These are phyloP conservation scores for Apotomis betuletana DNA, from an alignment of 2,888 invertebrate species.

Conservation along the genomic window DNA sequence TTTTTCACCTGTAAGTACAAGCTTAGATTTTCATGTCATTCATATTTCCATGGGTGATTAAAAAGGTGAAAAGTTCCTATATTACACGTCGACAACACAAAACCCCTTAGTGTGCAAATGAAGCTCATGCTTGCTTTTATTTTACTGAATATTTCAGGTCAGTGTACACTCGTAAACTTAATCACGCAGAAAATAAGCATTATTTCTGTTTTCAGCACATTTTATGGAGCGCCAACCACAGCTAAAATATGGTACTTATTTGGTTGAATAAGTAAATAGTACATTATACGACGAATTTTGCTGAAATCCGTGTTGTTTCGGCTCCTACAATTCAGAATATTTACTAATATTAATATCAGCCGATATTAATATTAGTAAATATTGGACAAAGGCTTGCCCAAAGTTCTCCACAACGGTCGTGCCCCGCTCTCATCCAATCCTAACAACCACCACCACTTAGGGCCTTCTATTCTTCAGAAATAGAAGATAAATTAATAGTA, in stretches of 20 bases:
- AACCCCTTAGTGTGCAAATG: too few species aligned
- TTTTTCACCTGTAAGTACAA: too few species aligned
- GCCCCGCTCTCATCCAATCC: not conserved
- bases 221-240: not conserved
- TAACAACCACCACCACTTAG: not conserved
- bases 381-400: too few species aligned
- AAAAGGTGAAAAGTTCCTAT: too few species aligned
- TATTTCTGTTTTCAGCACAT: not conserved
- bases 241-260: not conserved
- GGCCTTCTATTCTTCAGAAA: too few species aligned
- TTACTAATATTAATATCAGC: too few species aligned
- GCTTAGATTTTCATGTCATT: too few species aligned
- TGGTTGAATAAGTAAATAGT: not conserved
- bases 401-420: too few species aligned
- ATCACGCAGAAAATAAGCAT: constrained; percentile 1
- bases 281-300: not conserved
- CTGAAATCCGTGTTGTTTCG: not conserved
- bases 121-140: not conserved
- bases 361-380: too few species aligned
- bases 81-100: too few species aligned
- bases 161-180: not conserved
- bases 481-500: too few species aligned
- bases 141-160: not conserved
- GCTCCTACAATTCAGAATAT: not conserved
- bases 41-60: too few species aligned